Evolutionary conservation across 1,140 invertebrate genomes (phyloP).

Genomic region (Nautilus pompilius): DNA sequence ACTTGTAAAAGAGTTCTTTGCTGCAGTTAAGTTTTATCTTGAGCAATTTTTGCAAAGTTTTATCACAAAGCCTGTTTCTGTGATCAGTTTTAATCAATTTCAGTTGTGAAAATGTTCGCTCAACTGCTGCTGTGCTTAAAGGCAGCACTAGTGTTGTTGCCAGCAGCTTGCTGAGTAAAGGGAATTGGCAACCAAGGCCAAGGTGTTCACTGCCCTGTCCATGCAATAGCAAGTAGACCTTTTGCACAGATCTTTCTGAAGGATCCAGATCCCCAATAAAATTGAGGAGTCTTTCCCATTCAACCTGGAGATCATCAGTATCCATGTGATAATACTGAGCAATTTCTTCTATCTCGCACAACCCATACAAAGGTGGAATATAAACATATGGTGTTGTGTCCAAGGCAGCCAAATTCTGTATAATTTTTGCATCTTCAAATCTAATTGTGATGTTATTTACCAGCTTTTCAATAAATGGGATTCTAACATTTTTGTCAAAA

Average conservation of each 20-base stretch:
- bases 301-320: neutral
- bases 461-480: conserved; percentile 4
- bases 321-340: conserved; percentile 8
- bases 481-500: neutral
- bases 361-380: conserved; percentile 6
- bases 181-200: conserved; percentile 6
- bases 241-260: neutral
- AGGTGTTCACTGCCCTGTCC: neutral
- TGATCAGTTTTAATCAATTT: conserved; percentile 10
- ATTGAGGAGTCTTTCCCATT: conserved; percentile 8
- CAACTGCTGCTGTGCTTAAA: conserved; percentile 10
- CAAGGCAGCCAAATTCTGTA: conserved; percentile 3
- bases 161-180: conserved; percentile 1
- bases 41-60: conserved; percentile 1
- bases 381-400: conserved; percentile 5
- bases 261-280: neutral
- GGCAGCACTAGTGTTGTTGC: neutral
- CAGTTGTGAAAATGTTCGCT: conserved; percentile 8
- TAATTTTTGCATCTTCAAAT: conserved; percentile 10
- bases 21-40: conserved; percentile 6
- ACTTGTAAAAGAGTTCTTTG: neutral
- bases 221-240: conserved; percentile 2
- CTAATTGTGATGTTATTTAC: conserved; percentile 2
- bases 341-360: conserved; percentile 1
- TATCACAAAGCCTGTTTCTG: conserved; percentile 1